A percentile compares a stretch with the other conserved stretches of the same genome.
phyloP scores from a whole-genome alignment of 1,140 invertebrate genomes.

The Platyura marginata region DNA sequence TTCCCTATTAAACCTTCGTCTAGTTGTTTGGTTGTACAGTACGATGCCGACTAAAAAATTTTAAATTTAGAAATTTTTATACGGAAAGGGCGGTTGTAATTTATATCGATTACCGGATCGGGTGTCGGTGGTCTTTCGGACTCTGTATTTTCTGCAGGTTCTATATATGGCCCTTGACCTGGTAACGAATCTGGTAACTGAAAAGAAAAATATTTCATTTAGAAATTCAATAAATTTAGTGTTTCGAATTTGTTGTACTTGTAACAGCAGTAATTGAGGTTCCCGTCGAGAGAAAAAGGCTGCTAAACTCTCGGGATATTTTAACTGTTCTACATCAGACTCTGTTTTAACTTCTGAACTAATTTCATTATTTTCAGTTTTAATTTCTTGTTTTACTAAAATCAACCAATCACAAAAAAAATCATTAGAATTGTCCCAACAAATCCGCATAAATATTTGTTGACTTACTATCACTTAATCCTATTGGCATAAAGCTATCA shows the following conservation, averaged over 20 bases:
- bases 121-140: conserved; percentile 3
- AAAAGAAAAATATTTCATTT: conserved; percentile 5
- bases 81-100: no score
- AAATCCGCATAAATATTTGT: no score
- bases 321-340: no score
- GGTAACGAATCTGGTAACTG: conserved; percentile 30
- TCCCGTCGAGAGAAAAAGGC: conserved; percentile 10
- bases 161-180: conserved; percentile 16
- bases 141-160: conserved; percentile 10
- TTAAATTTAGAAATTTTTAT: conserved; percentile 5
- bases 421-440: no score
- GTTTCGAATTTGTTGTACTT: conserved; percentile 6
- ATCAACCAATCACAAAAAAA: no score
- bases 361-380: not conserved
- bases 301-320: not conserved
- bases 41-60: conserved; percentile 12
- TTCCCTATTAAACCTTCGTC: conserved; percentile 37
- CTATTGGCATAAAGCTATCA: not conserved
- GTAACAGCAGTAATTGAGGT: conserved; percentile 18
- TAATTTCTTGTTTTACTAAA: no score
- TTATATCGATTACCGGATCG: conserved; percentile 7
- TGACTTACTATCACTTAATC: not conserved
- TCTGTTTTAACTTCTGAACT: no score
- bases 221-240: not conserved
- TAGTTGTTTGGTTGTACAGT: conserved; percentile 23